phyloP scores from a whole-genome alignment of 2,888 invertebrate species.

The Exocentrus adspersus region DNA sequence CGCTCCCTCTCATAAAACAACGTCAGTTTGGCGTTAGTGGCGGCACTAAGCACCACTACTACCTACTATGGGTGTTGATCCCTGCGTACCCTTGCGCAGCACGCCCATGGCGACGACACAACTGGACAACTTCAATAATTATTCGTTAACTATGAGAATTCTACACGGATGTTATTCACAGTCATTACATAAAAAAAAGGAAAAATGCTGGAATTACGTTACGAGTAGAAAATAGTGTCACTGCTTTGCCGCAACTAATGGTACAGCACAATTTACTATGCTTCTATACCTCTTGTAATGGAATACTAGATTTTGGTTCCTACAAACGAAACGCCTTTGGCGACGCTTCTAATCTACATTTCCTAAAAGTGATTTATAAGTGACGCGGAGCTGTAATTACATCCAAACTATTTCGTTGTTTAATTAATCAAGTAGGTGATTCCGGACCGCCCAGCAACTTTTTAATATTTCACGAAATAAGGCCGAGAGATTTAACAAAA shows the following conservation, averaged over 20 bases:
- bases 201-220: not conserved
- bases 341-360: not conserved
- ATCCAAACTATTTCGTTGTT: not conserved
- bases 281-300: no score
- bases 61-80: no score
- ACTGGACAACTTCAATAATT: conserved; percentile 5
- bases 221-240: not conserved
- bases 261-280: no score
- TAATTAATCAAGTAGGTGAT: conserved; percentile 4
- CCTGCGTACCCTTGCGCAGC: no score
- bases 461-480: not conserved
- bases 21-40: no score
- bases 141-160: conserved; percentile 3
- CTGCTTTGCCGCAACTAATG: not conserved
- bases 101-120: not conserved
- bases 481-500: no score
- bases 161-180: conserved; percentile 13
- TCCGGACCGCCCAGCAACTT: not conserved
- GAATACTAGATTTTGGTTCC: no score
- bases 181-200: conserved; percentile 4
- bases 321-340: no score
- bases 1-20: no score
- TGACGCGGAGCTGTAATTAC: conserved; percentile 7
- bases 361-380: conserved; percentile 11
- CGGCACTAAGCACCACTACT: no score